These are phyloP conservation scores for Aporophyla lueneburgensis DNA, from an alignment of 2,888 invertebrate species.

Conservation along the genomic window DNA sequence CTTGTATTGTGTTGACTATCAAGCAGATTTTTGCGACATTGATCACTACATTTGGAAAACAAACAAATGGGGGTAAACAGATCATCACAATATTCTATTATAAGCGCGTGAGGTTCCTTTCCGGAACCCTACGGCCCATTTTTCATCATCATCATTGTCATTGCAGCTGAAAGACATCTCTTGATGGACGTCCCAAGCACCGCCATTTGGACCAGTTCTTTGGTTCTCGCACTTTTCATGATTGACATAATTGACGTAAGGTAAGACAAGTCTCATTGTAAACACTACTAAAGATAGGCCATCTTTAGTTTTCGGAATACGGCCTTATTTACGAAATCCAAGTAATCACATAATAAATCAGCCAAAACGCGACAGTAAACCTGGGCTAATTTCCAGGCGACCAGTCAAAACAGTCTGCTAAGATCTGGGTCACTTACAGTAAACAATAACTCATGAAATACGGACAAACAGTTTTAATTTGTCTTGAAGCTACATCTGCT, in stretches of 20 bases:
- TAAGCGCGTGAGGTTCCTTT: neutral
- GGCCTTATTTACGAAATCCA: slow-evolving; percentile 1
- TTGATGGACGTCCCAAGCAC: too few species aligned
- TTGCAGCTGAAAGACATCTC: too few species aligned
- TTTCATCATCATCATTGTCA: neutral
- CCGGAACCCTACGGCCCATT: neutral
- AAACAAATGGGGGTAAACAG: neutral
- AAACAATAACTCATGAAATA: slow-evolving; percentile 61
- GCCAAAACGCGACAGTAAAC: slow-evolving; percentile 41
- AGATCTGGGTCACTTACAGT: slow-evolving; percentile 56
- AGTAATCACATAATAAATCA: slow-evolving; percentile 33
- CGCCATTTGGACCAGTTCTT: too few species aligned
- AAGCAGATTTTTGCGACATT: neutral
- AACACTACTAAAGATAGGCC: neutral
- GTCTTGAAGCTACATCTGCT: slow-evolving; percentile 47
- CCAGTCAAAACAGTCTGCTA: slow-evolving; percentile 65
- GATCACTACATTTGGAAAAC: neutral
- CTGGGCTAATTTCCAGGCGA: slow-evolving; percentile 39
- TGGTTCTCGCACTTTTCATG: neutral
- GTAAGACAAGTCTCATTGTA: too few species aligned
- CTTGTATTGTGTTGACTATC: neutral
- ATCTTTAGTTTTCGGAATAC: slow-evolving; percentile 1
- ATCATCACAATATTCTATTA: neutral
- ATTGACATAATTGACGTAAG: neutral
- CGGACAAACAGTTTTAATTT: slow-evolving; percentile 64